These are phyloP conservation scores for Calvadosia cruxmelitensis DNA, from an alignment of 30 jellyfish, hydroid and myxozoan genomes.

Conservation along the genomic window DNA sequence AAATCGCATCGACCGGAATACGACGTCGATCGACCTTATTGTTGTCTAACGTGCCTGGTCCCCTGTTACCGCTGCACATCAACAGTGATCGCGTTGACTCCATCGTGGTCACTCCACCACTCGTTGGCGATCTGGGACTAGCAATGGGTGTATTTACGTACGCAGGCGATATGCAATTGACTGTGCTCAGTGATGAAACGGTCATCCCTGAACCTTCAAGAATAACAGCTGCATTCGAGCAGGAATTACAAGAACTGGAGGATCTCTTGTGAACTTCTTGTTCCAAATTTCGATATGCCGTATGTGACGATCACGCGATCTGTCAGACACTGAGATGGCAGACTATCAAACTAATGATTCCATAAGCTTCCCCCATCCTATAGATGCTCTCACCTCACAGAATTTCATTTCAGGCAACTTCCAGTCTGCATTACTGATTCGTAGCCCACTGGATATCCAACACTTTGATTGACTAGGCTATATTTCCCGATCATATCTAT, in stretches of 20 bases:
- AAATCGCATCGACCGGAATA: constrained; percentile 44
- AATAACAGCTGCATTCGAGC: constrained; percentile 60
- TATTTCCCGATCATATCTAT: too few species aligned
- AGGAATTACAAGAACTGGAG: constrained; percentile 26
- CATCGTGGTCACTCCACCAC: constrained; percentile 89
- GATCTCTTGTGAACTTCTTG: not conserved
- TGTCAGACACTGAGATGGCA: too few species aligned
- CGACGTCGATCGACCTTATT: constrained; percentile 66
- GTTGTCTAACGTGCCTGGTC: constrained; percentile 94
- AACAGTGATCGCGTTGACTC: constrained; percentile 55
- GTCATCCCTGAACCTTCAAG: constrained; percentile 69
- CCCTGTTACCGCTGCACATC: constrained; percentile 54
- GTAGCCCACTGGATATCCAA: too few species aligned
- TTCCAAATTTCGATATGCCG: too few species aligned
- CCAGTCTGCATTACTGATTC: too few species aligned
- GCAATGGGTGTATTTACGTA: constrained; percentile 77
- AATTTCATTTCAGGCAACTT: too few species aligned
- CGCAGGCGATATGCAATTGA: constrained; percentile 42
- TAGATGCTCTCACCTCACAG: too few species aligned
- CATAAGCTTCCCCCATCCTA: too few species aligned
- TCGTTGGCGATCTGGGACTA: constrained; percentile 86
- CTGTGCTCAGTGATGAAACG: constrained; percentile 78
- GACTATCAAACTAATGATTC: too few species aligned
- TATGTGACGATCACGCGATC: too few species aligned
- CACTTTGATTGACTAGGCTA: too few species aligned